Evolutionary conservation across 1,140 invertebrate species (phyloP), one percentile per base, ranked within the genome.

Genomic region (Chionoecetes opilio): DNA sequence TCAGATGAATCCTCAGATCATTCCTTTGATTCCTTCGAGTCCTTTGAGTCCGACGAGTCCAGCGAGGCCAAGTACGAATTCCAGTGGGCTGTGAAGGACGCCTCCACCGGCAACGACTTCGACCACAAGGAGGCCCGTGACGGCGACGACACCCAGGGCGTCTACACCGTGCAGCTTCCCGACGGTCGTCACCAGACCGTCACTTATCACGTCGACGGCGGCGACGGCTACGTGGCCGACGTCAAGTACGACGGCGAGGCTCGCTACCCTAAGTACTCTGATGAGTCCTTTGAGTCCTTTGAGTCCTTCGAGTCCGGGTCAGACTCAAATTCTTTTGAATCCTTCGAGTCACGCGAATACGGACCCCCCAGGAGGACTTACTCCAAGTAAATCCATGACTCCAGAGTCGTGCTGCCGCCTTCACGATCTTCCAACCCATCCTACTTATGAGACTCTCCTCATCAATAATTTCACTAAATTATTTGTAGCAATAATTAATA

Each of bases 141-240:
- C 31, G 29, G 63, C 8, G 29, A 75, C 0, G 34, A 91, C 31
- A 91, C 32, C 31, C 35, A 75, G 34, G 89, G 89, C 46, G 53
- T 34, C 46, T 91, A 91, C 89, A 75, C n/a, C 46, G 89, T 91
- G 29, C 46, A 63, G 41, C 89, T 91, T 14, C 89, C 89, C 29
- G 89, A 91, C 46, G 89, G 89, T 35, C 89, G 89, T n/a, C 89
- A 11, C 29, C 89, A 91, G 89, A 75, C n/a, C 21, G 89, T 91
- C 46, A 35, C 89, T 21, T 91, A 91, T 31, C 32, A 34, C 53
- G 89, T 91, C 46, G 89, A 91, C 53, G 89, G 89, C 35, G 46
- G 75, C 53, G 53, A 53, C 17, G 89, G 89, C 41, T 91, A 75
- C 89, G 46, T 91, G 29, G 89, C 53, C 53, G 53, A 91, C 3